Conservation (phyloP, 2,113 vertebrate genomes). For the Chascanopsetta lugubris region DNA sequence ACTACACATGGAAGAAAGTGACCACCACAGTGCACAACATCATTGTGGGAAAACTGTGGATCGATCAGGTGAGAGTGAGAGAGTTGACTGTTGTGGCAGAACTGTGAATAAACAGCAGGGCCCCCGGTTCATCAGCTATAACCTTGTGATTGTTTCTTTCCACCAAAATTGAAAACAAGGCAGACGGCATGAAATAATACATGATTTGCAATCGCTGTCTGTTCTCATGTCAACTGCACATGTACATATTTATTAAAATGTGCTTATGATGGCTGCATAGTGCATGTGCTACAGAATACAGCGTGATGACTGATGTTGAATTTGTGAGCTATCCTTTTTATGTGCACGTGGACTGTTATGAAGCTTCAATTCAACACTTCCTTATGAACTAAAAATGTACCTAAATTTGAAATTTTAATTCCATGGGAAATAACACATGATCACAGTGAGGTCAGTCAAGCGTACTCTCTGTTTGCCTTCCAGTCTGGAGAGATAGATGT, state of each 20-base stretch:
- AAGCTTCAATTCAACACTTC: no score
- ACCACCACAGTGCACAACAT: slow-evolving; percentile 99
- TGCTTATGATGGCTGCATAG: no score
- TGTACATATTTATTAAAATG: background rate
- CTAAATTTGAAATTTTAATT: background rate
- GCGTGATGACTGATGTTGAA: no score
- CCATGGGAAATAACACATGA: background rate
- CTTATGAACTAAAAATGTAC: no score
- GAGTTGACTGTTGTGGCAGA: background rate
- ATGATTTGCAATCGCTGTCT: no score
- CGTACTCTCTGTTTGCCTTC: background rate
- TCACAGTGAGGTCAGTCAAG: background rate
- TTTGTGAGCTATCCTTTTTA: no score
- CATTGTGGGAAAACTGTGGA: slow-evolving; percentile 98
- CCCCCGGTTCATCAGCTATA: no score
- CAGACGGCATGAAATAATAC: background rate
- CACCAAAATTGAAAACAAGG: background rate
- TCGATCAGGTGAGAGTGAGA: slow-evolving; percentile 89
- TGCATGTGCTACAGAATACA: no score
- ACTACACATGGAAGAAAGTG: slow-evolving; percentile 98
- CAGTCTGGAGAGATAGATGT: slow-evolving; percentile 98
- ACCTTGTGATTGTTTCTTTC: background rate
- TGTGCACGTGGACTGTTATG: no score
- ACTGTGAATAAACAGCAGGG: background rate
- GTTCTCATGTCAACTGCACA: background rate